phyloP scores from a whole-genome alignment of 2,797 vertebrate genomes.

The Leucoraja ocellata region DNA sequence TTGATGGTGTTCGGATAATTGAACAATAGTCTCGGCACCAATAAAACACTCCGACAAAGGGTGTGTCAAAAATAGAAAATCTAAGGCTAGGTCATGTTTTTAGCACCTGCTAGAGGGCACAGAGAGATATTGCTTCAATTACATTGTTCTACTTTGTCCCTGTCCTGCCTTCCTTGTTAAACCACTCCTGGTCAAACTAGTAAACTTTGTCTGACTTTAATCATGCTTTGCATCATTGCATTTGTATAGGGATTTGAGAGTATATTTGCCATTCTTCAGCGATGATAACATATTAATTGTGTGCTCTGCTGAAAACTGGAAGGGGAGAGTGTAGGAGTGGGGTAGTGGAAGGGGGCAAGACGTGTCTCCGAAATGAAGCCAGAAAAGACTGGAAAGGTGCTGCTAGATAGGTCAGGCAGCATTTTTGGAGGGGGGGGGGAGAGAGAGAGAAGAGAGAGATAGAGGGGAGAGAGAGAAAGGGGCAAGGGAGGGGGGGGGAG shows the following conservation, averaged over 20 bases:
- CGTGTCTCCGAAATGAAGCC: too few relatives aligned
- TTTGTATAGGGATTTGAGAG: not conserved
- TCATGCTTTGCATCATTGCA: not conserved
- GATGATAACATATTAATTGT: not conserved
- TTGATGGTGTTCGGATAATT: not conserved
- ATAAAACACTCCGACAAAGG: not conserved
- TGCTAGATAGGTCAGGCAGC: too few relatives aligned
- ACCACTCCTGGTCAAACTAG: not conserved
- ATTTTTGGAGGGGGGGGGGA: too few relatives aligned
- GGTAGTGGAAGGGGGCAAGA: not conserved
- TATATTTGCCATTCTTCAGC: not conserved
- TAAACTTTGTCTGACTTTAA: not conserved
- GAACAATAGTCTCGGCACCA: not conserved
- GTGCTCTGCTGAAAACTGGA: not conserved
- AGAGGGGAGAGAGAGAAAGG: too few relatives aligned
- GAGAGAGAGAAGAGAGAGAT: too few relatives aligned
- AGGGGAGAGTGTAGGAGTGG: not conserved
- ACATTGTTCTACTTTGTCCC: conserved; percentile 6
- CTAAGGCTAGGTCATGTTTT: conserved; percentile 22
- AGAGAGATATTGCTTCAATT: not conserved
- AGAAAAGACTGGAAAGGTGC: too few relatives aligned
- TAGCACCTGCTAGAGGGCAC: not conserved
- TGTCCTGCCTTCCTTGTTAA: not conserved
- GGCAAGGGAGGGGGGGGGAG: too few relatives aligned
- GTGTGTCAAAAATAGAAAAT: conserved; percentile 32